Percentiles rank a stretch among this genome's conserved stretches.
These are phyloP conservation scores for Antigone vipio DNA, from an alignment of 2,113 vertebrate species.

Conservation along the genomic window DNA sequence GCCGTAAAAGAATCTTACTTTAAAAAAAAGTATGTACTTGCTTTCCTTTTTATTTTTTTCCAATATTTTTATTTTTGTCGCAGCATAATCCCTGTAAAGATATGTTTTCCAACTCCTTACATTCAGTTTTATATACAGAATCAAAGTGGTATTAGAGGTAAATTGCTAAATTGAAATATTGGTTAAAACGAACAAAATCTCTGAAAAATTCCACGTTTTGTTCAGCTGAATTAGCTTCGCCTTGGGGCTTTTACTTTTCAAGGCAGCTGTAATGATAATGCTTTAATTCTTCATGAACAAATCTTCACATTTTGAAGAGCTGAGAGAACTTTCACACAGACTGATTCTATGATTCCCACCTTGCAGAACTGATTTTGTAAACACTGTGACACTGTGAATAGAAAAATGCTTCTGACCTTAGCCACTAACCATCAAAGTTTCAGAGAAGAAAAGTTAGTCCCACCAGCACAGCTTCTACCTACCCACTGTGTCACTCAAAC, in stretches of 20 bases:
- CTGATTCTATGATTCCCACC: not conserved
- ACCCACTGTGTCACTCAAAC: not conserved
- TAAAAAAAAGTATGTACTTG: not conserved
- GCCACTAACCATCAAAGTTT: not conserved
- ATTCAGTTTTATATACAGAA: not conserved
- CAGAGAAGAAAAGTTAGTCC: not conserved
- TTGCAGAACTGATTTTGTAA: not conserved
- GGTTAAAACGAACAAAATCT: not conserved
- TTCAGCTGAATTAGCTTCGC: not conserved
- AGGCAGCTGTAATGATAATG: not conserved
- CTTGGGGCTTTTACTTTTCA: not conserved
- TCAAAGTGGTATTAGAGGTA: not conserved
- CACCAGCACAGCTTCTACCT: not conserved
- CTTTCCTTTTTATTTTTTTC: not conserved
- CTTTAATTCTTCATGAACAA: not conserved
- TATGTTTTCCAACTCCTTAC: not conserved
- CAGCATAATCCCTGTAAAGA: not conserved
- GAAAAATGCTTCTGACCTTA: not conserved
- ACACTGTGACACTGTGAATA: not conserved
- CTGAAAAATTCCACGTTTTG: not conserved
- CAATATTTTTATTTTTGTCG: not conserved
- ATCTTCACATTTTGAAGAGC: not conserved
- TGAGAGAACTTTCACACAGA: not conserved
- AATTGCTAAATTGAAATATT: not conserved
- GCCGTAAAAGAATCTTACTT: not conserved